phyloP scores from a whole-genome alignment of 2,888 invertebrate genomes.

The Xylocampa areola region DNA sequence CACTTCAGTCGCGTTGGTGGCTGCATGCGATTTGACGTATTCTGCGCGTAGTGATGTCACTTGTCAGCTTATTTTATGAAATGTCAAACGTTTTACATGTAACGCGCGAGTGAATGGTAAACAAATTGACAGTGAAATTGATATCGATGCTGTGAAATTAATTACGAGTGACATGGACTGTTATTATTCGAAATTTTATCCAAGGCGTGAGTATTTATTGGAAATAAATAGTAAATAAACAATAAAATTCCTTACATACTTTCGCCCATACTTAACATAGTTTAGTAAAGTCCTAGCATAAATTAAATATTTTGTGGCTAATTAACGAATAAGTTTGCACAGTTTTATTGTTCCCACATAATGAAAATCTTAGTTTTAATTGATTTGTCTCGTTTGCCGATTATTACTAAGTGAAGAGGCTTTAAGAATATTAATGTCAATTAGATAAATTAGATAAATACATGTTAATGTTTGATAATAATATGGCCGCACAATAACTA shows the following conservation, averaged over 20 bases:
- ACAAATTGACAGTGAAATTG: slow-evolving; percentile 86
- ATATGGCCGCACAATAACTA: too few species aligned
- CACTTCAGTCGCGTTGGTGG: slow-evolving; percentile 90
- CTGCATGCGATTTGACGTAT: slow-evolving; percentile 90
- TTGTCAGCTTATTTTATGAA: slow-evolving; percentile 88
- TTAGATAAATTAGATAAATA: too few species aligned
- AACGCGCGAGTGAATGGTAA: slow-evolving; percentile 87
- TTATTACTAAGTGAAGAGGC: too few species aligned
- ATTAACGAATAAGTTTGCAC: slow-evolving; percentile 15
- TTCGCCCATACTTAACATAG: slow-evolving; percentile 75
- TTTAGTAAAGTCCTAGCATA: slow-evolving; percentile 48
- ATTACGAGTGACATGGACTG: slow-evolving; percentile 87
- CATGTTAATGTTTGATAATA: too few species aligned
- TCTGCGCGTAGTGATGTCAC: slow-evolving; percentile 88
- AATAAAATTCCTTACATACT: slow-evolving; percentile 84
- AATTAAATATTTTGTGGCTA: slow-evolving; percentile 47
- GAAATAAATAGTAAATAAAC: slow-evolving; percentile 80
- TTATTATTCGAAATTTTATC: slow-evolving; percentile 89
- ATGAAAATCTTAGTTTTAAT: slow-evolving; percentile 9
- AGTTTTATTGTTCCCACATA: slow-evolving; percentile 15
- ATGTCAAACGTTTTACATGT: slow-evolving; percentile 87
- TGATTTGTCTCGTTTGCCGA: too few species aligned
- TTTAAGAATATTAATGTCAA: too few species aligned
- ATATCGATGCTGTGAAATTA: slow-evolving; percentile 83
- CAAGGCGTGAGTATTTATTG: slow-evolving; percentile 88